phyloP scores from a whole-genome alignment of 2,113 vertebrate species.

The Mirza zaza region DNA sequence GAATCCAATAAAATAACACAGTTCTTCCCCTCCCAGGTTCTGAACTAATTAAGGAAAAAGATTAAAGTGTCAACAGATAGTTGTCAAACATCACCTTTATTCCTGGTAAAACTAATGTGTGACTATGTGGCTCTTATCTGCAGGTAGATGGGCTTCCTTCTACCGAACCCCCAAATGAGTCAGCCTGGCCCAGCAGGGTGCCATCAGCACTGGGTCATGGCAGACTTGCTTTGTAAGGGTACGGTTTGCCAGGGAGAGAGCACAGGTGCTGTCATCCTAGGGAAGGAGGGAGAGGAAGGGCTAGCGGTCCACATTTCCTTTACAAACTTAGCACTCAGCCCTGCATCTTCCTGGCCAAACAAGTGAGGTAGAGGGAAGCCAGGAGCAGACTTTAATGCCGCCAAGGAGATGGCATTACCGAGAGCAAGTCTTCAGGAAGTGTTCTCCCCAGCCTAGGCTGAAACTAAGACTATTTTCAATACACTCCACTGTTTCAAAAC shows the following conservation, averaged over 20 bases:
- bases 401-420: background rate
- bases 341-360: no score
- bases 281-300: background rate
- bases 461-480: background rate
- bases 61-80: background rate
- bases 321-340: rapidly evolving
- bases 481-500: background rate
- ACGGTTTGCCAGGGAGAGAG: background rate
- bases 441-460: background rate
- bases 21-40: background rate
- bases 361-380: background rate
- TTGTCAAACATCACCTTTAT: background rate
- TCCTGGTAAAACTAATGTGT: background rate
- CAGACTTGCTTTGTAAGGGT: background rate
- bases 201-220: background rate
- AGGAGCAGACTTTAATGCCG: background rate
- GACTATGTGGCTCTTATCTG: background rate
- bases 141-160: background rate
- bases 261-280: background rate
- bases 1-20: background rate
- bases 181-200: background rate
- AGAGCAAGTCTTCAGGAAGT: background rate
- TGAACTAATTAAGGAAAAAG: background rate
- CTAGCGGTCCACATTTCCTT: background rate
- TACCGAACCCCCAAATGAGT: background rate